These are phyloP conservation scores for Climacteris rufus DNA, from an alignment of 2,113 vertebrate genomes.

Conservation along the genomic window DNA sequence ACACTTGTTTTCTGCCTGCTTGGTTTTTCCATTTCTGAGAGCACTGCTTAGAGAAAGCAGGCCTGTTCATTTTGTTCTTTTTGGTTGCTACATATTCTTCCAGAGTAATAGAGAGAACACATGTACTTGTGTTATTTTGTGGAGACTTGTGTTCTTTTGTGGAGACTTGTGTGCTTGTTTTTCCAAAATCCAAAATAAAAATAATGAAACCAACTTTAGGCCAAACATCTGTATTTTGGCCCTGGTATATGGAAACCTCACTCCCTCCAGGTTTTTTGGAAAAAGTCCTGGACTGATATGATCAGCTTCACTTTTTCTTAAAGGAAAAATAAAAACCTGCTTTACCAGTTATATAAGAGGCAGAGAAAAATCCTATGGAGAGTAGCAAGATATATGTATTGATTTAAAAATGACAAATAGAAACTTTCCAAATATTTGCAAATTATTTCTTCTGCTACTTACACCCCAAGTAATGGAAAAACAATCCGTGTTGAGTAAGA, in stretches of 20 bases:
- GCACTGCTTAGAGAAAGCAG: background rate
- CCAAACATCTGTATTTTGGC: conserved; percentile 56
- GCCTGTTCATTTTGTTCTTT: conserved; percentile 29
- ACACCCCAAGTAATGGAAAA: background rate
- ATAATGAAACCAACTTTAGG: conserved; percentile 50
- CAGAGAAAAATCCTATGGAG: background rate
- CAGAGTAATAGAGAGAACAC: conserved; percentile 41
- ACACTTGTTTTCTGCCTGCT: conserved; percentile 45
- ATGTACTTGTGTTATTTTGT: conserved; percentile 1
- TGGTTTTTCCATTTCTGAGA: conserved; percentile 39
- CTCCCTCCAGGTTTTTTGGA: conserved; percentile 49
- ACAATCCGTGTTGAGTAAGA: background rate
- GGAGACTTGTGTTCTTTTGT: background rate
- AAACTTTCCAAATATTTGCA: background rate
- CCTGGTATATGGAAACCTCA: conserved; percentile 22
- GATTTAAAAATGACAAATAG: conserved; percentile 1
- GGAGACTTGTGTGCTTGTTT: conserved; percentile 36
- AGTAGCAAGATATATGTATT: background rate
- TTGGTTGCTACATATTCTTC: conserved; percentile 27
- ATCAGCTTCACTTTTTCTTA: background rate
- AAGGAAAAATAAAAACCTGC: background rate
- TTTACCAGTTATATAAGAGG: conserved; percentile 6
- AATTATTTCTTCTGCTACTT: background rate
- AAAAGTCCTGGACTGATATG: conserved; percentile 34
- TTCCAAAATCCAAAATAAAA: conserved; percentile 62